Percentiles rank a stretch among this genome's conserved stretches.
phyloP scores from a whole-genome alignment of 2,888 invertebrate genomes.

The Willowsia nigromaculata region DNA sequence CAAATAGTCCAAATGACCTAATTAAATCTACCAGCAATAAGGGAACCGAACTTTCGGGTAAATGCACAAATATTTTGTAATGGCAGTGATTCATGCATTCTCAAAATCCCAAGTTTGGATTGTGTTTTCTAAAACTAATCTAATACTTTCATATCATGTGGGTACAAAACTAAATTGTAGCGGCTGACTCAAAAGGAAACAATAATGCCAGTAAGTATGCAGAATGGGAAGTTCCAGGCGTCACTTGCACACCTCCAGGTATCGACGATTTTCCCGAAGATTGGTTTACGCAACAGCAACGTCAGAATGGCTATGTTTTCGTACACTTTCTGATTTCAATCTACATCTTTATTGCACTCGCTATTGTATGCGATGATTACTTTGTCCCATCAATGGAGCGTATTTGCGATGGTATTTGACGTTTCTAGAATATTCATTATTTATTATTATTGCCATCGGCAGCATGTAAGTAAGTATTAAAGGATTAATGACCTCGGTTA shows the following conservation, averaged over 20 bases:
- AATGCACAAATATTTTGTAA: neutral
- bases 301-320: constrained; percentile 83
- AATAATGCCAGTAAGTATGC: constrained; percentile 66
- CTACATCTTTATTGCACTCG: constrained; percentile 85
- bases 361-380: constrained; percentile 86
- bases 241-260: constrained; percentile 83
- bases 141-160: too few species aligned
- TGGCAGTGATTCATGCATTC: too few species aligned
- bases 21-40: neutral
- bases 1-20: neutral
- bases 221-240: constrained; percentile 72
- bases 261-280: constrained; percentile 85
- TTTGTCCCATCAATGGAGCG: constrained; percentile 86
- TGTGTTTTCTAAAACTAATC: too few species aligned
- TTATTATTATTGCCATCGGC: neutral
- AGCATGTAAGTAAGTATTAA: too few species aligned
- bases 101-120: too few species aligned
- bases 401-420: constrained; percentile 83
- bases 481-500: neutral
- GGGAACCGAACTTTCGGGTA: constrained; percentile 31
- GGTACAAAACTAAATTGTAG: neutral
- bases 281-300: constrained; percentile 83
- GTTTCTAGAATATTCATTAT: neutral
- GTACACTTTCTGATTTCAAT: constrained; percentile 84
- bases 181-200: neutral